phyloP scores from a whole-genome alignment of 2,888 invertebrate genomes.

The Drosophila bunnanda region DNA sequence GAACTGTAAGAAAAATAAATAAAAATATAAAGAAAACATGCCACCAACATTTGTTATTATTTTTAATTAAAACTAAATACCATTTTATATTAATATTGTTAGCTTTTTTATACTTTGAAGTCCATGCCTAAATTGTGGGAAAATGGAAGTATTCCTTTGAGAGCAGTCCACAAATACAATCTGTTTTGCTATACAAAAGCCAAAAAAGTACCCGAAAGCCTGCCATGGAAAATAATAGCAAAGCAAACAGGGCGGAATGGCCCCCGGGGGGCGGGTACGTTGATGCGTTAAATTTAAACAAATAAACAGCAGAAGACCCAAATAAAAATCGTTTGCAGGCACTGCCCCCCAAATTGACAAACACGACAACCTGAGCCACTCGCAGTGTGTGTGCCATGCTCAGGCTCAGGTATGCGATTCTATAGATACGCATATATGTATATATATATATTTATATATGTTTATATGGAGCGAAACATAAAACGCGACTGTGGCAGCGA shows the following conservation, averaged over 20 bases:
- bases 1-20: not conserved
- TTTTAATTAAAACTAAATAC: not conserved
- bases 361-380: conserved; percentile 56
- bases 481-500: conserved; percentile 49
- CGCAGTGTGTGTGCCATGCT: conserved; percentile 48
- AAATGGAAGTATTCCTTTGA: conserved; percentile 4
- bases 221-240: conserved; percentile 62
- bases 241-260: conserved; percentile 46
- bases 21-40: no score
- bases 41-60: not conserved
- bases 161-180: conserved; percentile 13
- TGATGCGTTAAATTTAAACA: conserved; percentile 77
- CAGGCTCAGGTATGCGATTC: conserved; percentile 1
- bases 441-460: conserved; percentile 16
- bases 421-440: conserved; percentile 11
- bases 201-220: conserved; percentile 17
- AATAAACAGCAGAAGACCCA: conserved; percentile 74
- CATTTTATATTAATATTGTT: not conserved
- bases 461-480: conserved; percentile 51
- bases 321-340: conserved; percentile 62
- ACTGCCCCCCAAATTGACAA: conserved; percentile 45
- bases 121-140: not conserved
- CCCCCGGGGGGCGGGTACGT: conserved; percentile 17
- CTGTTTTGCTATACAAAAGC: conserved; percentile 10
- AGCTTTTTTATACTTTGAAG: not conserved